Evolutionary conservation across 2,888 invertebrate species (phyloP), one percentile per base, ranked within the genome.

Genomic region (Spodoptera exigua): DNA sequence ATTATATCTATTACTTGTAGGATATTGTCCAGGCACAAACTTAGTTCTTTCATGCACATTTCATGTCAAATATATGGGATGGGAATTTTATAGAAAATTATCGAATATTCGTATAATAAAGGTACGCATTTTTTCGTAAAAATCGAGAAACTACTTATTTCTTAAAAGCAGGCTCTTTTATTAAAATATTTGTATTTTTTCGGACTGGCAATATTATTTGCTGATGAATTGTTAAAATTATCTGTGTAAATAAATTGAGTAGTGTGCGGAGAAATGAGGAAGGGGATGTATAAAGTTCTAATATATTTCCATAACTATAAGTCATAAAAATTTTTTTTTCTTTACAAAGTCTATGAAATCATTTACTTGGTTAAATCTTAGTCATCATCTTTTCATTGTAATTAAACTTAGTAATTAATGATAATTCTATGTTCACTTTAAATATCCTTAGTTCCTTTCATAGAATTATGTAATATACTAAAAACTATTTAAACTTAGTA

Each of bases 381-480:
- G 27, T 27, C 27, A 27, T 27, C 27, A 27, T 27, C 9, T 27
- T 1, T 7, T 9, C 46, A 60, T 45, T 37, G 1, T 4, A 54
- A 37, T 16, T 49, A 39, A 46, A 54, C 16, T 45, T 34, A 52
- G 13, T n/a, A 44, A 41, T 48, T 21, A 35, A 34, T 2, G 71
- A 44, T 44, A 48, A 7, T 40, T 21, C 4, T 41, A 37, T 51
- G 21, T 54, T 49, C 13, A 39, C 53, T 46, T 49, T n/a, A 10
- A 44, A 35, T 51, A 49, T 36, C 17, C 14, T 49, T 17, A 66
- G 48, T 47, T 55, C 46, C 40, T 68, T 52, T 16, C 61, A 48
- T 35, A 44, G 51, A 51, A 13, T 61, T 16, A 49, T 71, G 57
- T 76, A 67, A 72, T 68, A 69, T 73, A 61, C 68, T 51, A 76